phyloP scores from a whole-genome alignment of 2,797 vertebrate species.

The Helostoma temminkii region DNA sequence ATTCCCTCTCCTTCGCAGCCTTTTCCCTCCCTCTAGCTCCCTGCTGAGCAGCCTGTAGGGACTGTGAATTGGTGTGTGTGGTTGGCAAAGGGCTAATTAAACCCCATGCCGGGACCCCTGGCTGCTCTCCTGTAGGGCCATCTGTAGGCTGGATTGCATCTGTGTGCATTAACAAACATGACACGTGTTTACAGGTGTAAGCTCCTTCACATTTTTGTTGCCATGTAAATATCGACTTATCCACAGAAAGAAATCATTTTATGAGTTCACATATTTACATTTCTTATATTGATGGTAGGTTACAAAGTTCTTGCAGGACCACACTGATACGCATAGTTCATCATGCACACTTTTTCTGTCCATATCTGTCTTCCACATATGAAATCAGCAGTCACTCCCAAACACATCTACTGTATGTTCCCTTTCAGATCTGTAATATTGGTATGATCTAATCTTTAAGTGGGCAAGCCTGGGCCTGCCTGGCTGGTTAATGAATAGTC shows the following conservation, averaged over 20 bases:
- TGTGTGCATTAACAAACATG: constrained; percentile 13
- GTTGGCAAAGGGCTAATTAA: constrained; percentile 81
- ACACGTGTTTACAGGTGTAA: constrained; percentile 32
- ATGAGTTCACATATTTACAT: not conserved
- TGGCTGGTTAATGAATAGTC: constrained; percentile 90
- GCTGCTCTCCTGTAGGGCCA: constrained; percentile 64
- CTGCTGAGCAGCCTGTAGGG: constrained; percentile 70
- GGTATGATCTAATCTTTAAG: constrained; percentile 86
- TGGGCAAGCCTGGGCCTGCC: constrained; percentile 93
- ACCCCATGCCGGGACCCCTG: constrained; percentile 69
- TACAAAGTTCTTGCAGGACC: not conserved
- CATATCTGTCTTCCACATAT: constrained; percentile 1
- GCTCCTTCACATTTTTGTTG: constrained; percentile 16
- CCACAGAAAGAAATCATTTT: too few relatives aligned
- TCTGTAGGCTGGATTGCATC: constrained; percentile 67
- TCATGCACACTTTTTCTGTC: not conserved
- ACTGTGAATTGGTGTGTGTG: constrained; percentile 48
- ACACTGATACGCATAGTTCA: not conserved
- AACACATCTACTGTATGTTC: constrained; percentile 16
- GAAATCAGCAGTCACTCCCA: constrained; percentile 5
- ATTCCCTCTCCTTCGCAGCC: constrained; percentile 81
- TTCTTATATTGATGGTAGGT: not conserved
- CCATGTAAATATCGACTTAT: too few relatives aligned
- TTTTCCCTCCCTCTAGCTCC: constrained; percentile 79
- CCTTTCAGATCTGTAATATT: constrained; percentile 74